phyloP scores from a whole-genome alignment of 2,113 vertebrate species.

The Circaetus gallicus region DNA sequence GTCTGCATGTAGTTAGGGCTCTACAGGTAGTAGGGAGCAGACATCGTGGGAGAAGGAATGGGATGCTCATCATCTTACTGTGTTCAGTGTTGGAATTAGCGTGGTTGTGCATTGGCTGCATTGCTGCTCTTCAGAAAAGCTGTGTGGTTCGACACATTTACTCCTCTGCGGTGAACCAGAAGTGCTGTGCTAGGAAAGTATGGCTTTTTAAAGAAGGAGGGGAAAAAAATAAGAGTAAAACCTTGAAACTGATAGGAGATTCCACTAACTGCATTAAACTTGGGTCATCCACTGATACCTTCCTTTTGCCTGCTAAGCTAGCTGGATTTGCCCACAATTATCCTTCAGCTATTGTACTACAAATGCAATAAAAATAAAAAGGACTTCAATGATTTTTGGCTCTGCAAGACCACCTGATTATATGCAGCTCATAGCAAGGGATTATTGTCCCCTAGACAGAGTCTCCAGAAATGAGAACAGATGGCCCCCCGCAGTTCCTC shows the following conservation, averaged over 20 bases:
- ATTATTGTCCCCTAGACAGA: background rate
- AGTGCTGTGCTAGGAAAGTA: background rate
- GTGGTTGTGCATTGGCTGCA: background rate
- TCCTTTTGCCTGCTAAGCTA: background rate
- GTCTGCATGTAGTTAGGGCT: background rate
- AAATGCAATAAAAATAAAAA: background rate
- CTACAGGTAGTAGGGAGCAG: background rate
- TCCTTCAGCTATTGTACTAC: background rate
- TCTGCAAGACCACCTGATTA: background rate
- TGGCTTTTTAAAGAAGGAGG: background rate
- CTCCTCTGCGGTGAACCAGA: background rate
- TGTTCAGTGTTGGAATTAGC: background rate
- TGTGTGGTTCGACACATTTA: background rate
- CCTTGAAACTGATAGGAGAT: background rate
- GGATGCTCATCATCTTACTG: background rate
- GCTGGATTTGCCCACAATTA: background rate
- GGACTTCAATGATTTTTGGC: background rate
- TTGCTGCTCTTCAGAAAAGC: background rate
- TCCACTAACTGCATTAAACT: background rate
- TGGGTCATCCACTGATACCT: fast-evolving
- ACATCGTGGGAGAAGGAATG: background rate
- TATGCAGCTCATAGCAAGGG: background rate
- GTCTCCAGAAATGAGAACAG: background rate
- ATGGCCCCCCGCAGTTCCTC: background rate
- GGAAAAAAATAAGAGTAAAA: background rate